Conservation (phyloP, 37 sponge, comb jelly and placozoan species). For the Cladorhizidae sp. region DNA sequence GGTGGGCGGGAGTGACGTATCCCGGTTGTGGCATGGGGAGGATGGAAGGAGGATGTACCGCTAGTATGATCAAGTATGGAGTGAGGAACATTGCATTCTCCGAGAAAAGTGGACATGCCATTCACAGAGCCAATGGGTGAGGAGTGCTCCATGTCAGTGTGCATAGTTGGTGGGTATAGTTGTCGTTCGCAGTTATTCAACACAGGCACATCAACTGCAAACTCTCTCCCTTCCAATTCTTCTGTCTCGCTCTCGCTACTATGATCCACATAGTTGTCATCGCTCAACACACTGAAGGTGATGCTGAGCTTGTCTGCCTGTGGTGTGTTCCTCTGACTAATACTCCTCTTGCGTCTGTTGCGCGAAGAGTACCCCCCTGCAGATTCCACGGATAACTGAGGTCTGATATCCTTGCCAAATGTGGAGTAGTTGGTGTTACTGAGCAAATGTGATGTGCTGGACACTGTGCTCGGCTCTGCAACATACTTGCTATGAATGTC, state of each 20-base stretch:
- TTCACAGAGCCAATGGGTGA: not conserved
- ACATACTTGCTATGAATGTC: not conserved
- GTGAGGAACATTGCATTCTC: not conserved
- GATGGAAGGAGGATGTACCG: not conserved
- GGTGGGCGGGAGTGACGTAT: not conserved
- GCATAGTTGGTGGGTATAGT: not conserved
- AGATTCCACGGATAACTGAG: not conserved
- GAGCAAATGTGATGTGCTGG: not conserved
- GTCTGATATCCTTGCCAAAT: slow-evolving; percentile 9
- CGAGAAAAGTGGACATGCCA: not conserved
- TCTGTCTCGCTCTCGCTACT: not conserved
- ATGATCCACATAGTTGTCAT: not conserved
- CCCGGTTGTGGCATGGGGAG: not conserved
- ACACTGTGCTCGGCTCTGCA: not conserved
- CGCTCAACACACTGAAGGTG: slow-evolving; percentile 31
- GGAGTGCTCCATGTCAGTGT: not conserved
- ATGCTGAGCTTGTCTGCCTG: not conserved
- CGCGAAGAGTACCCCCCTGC: not conserved
- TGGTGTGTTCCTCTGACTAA: not conserved
- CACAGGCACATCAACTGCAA: not conserved
- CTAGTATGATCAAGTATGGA: not conserved
- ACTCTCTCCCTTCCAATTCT: not conserved
- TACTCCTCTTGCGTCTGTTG: not conserved
- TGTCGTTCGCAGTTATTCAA: not conserved
- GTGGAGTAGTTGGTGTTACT: slow-evolving; percentile 18